Percentiles rank a stretch among this genome's conserved stretches.
These are phyloP conservation scores for Mystacides longicornis DNA, from an alignment of 2,888 invertebrate genomes.

Conservation along the genomic window DNA sequence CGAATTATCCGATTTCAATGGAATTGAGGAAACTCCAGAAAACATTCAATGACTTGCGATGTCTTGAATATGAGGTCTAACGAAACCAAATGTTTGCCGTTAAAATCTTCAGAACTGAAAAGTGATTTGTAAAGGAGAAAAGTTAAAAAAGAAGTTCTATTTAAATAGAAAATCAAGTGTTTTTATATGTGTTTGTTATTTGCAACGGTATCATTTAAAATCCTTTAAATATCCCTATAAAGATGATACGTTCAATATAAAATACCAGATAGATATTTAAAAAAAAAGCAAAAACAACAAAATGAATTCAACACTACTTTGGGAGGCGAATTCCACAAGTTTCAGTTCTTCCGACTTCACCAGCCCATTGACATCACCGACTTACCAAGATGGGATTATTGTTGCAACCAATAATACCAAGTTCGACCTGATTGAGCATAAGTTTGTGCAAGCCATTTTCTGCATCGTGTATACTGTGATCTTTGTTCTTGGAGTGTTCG, in stretches of 20 bases:
- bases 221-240: neutral
- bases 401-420: slow-evolving; percentile 38
- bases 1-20: too few species aligned
- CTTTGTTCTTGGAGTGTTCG: slow-evolving; percentile 72
- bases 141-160: too few species aligned
- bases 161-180: too few species aligned
- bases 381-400: neutral
- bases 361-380: neutral
- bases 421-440: slow-evolving; percentile 55
- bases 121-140: too few species aligned
- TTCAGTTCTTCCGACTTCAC: neutral
- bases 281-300: neutral
- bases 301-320: neutral
- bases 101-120: too few species aligned
- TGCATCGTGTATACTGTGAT: slow-evolving; percentile 70
- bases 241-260: neutral
- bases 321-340: neutral
- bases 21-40: too few species aligned
- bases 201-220: neutral
- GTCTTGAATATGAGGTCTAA: too few species aligned
- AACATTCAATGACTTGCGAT: too few species aligned
- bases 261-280: neutral
- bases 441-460: slow-evolving; percentile 64
- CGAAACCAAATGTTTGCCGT: too few species aligned
- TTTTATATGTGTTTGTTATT: neutral